Evolutionary conservation across 2,888 invertebrate genomes (phyloP).

Genomic region (Euplagia quadripunctaria): DNA sequence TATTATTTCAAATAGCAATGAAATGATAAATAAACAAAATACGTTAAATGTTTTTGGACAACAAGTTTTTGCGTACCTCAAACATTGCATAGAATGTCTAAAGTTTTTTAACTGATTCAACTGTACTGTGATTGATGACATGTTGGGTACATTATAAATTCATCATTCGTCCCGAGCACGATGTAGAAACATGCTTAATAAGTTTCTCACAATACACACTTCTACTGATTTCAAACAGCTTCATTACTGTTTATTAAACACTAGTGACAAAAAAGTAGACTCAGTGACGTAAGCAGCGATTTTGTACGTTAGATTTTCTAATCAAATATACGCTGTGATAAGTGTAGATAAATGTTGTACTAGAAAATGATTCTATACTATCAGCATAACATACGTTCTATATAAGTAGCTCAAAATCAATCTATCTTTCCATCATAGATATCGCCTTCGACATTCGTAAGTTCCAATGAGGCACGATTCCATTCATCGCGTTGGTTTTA

Average conservation of each 20-base stretch:
- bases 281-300: not conserved
- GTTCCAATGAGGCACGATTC: not conserved
- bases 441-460: not conserved
- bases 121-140: not conserved
- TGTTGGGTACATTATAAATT: slow-evolving; percentile 36
- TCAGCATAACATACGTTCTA: not conserved
- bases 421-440: not conserved
- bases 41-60: too few relatives aligned
- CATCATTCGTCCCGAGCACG: slow-evolving; percentile 36
- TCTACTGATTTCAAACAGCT: slow-evolving; percentile 35
- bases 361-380: too few relatives aligned
- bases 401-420: not conserved
- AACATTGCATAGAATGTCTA: not conserved
- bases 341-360: too few relatives aligned
- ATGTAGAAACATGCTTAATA: slow-evolving; percentile 11
- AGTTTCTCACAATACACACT: slow-evolving; percentile 25
- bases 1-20: too few relatives aligned
- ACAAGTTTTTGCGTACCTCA: not conserved
- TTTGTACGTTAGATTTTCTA: too few relatives aligned
- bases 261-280: not conserved
- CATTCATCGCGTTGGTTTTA: slow-evolving; percentile 11
- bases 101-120: not conserved
- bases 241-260: slow-evolving; percentile 14
- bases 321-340: too few relatives aligned
- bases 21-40: too few relatives aligned